These are phyloP conservation scores for Euphonia xanthogaster DNA, from an alignment of 2,797 vertebrate species.

Conservation along the genomic window DNA sequence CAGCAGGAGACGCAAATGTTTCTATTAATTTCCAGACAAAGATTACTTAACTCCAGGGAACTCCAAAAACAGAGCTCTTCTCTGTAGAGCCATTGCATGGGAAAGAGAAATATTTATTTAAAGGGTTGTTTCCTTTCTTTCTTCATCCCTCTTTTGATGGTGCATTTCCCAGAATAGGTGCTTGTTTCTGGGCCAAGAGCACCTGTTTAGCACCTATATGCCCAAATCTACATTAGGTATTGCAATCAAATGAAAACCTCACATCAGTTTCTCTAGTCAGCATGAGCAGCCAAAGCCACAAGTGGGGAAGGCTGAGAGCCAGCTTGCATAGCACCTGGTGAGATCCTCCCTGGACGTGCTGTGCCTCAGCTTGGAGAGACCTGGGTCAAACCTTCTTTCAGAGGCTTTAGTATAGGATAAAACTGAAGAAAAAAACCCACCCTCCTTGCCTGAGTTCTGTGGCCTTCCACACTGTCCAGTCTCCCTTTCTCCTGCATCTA, in stretches of 20 bases:
- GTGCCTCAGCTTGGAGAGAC: background rate
- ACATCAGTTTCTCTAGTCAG: background rate
- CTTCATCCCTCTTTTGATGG: background rate
- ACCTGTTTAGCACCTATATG: background rate
- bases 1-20: background rate
- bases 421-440: rapidly evolving
- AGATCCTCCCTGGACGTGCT: background rate
- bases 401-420: background rate
- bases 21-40: background rate
- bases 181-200: background rate
- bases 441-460: background rate
- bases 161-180: background rate
- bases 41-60: background rate
- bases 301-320: background rate
- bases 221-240: background rate
- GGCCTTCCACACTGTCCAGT: background rate
- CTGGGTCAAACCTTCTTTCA: background rate
- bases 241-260: background rate
- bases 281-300: background rate
- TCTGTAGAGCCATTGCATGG: background rate
- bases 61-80: background rate
- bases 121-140: background rate
- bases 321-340: rapidly evolving
- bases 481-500: background rate
- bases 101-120: background rate